Evolutionary conservation across 1,140 invertebrate genomes (phyloP).

Genomic region (Agrilus planipennis): DNA sequence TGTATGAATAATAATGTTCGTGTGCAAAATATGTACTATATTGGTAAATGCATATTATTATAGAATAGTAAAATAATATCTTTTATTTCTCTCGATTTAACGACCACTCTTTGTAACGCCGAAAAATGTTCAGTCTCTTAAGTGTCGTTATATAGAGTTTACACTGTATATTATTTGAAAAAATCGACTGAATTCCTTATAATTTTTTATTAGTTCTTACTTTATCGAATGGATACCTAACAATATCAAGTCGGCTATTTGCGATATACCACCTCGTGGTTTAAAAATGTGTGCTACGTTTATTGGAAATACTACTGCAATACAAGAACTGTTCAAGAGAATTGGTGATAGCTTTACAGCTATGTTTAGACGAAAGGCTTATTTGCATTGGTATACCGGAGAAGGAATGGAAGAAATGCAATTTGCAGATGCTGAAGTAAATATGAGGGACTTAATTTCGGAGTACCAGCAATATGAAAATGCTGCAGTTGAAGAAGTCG

Average conservation of each 20-base stretch:
- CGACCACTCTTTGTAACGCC: too few relatives aligned
- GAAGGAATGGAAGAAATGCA: constrained; percentile 75
- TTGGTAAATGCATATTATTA: too few relatives aligned
- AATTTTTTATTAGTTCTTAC: constrained; percentile 39
- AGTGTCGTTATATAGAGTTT: too few relatives aligned
- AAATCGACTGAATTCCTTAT: too few relatives aligned
- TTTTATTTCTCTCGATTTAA: too few relatives aligned
- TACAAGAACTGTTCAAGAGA: constrained; percentile 68
- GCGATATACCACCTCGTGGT: constrained; percentile 50
- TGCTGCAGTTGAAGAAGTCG: constrained; percentile 31
- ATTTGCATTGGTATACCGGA: constrained; percentile 59
- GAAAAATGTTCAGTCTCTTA: too few relatives aligned
- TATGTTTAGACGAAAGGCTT: constrained; percentile 64
- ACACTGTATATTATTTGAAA: too few relatives aligned
- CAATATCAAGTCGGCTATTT: constrained; percentile 50
- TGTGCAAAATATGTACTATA: too few relatives aligned
- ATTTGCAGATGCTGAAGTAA: constrained; percentile 62
- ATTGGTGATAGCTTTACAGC: constrained; percentile 64
- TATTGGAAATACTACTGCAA: constrained; percentile 59
- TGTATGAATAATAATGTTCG: too few relatives aligned
- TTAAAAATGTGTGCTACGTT: constrained; percentile 58
- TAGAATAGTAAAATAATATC: too few relatives aligned
- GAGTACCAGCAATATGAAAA: constrained; percentile 77
- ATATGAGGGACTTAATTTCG: constrained; percentile 71
- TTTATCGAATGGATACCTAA: constrained; percentile 69